Evolutionary conservation across 2,888 invertebrate genomes (phyloP).

Genomic region (Synanthedon vespiformis): DNA sequence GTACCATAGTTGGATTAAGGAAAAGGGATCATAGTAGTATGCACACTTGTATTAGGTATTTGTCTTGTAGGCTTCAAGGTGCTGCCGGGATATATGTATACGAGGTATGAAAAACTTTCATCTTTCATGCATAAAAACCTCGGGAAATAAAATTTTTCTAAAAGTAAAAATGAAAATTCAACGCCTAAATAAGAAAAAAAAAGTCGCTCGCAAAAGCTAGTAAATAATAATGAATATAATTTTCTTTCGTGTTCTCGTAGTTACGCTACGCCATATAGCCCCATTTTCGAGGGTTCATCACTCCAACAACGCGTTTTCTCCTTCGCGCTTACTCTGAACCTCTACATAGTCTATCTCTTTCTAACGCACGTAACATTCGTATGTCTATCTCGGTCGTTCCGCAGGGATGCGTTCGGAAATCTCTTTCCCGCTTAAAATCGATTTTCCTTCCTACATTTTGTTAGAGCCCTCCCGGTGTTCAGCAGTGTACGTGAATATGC

Average conservation of each 20-base stretch:
- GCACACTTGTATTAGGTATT: too few relatives aligned
- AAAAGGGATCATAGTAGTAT: too few relatives aligned
- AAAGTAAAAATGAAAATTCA: too few relatives aligned
- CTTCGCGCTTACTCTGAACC: constrained; percentile 9
- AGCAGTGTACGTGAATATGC: background rate
- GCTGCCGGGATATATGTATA: too few relatives aligned
- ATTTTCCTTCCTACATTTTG: constrained; percentile 23
- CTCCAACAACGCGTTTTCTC: constrained; percentile 12
- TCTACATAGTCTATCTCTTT: constrained; percentile 12
- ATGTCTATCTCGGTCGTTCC: constrained; percentile 9
- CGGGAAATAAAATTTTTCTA: too few relatives aligned
- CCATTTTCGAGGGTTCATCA: constrained; percentile 29
- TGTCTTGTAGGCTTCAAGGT: too few relatives aligned
- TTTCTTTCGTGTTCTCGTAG: constrained; percentile 7
- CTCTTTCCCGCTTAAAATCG: constrained; percentile 28
- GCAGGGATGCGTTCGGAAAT: constrained; percentile 1
- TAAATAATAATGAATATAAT: background rate
- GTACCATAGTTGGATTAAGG: too few relatives aligned
- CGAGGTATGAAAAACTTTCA: too few relatives aligned
- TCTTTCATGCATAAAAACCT: too few relatives aligned
- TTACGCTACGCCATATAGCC: constrained; percentile 21
- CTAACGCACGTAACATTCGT: constrained; percentile 7
- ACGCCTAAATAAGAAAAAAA: too few relatives aligned
- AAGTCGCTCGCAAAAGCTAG: too few relatives aligned
- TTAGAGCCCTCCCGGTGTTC: constrained; percentile 1